A percentile compares a stretch with the other conserved stretches of the same genome.
phyloP scores from a whole-genome alignment of 2,797 vertebrate species.

The Siniperca obscura region DNA sequence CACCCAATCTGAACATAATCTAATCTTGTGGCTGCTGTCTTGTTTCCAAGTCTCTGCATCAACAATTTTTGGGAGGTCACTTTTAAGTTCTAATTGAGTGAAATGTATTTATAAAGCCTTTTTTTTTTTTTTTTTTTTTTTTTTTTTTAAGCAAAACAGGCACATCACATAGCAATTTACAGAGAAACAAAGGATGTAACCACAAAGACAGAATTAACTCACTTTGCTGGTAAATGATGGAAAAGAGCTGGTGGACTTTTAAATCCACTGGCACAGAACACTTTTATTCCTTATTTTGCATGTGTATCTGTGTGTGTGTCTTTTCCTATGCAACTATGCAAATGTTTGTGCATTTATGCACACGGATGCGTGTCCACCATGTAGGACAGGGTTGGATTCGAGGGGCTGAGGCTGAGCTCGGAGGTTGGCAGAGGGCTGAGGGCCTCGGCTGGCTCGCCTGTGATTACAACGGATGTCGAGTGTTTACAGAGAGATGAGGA shows the following conservation, averaged over 20 bases:
- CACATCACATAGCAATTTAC: conserved; percentile 48
- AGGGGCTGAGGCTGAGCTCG: conserved; percentile 65
- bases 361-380: conserved; percentile 53
- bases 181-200: conserved; percentile 49
- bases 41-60: conserved; percentile 54
- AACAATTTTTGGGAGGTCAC: conserved; percentile 55
- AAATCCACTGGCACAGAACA: conserved; percentile 33
- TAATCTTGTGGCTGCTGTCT: conserved; percentile 29
- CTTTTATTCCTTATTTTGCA: conserved; percentile 31
- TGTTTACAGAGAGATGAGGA: conserved; percentile 79
- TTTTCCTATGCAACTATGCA: conserved; percentile 20
- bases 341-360: conserved; percentile 41
- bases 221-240: conserved; percentile 55
- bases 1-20: conserved; percentile 44
- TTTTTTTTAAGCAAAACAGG: conserved; percentile 32
- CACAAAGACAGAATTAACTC: conserved; percentile 33
- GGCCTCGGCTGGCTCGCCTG: conserved; percentile 75
- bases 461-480: conserved; percentile 84
- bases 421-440: conserved; percentile 75
- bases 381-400: conserved; percentile 55
- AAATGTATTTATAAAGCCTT: conserved; percentile 56
- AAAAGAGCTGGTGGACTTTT: conserved; percentile 37
- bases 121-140: conserved; percentile 23
- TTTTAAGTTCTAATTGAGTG: conserved; percentile 61
- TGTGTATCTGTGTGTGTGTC: conserved; percentile 31